phyloP scores from a whole-genome alignment of 1,140 invertebrate genomes.

The Wiebesia pumilae region DNA sequence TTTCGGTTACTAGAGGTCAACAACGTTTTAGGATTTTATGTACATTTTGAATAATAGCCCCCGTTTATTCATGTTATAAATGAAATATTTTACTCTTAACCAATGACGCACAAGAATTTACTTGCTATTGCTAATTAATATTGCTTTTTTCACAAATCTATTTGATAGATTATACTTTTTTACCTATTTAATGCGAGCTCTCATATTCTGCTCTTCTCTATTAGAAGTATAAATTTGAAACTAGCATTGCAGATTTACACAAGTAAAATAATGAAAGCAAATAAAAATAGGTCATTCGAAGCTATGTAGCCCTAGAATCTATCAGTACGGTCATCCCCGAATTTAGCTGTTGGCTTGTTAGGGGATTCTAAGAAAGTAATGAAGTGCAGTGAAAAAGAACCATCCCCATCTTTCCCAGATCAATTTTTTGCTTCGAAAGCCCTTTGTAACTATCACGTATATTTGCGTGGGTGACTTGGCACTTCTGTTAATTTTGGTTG shows the following conservation, averaged over 20 bases:
- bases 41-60: too few species aligned
- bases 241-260: neutral
- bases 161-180: too few species aligned
- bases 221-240: neutral
- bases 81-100: too few species aligned
- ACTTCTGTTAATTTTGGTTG: neutral
- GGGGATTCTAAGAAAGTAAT: neutral
- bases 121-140: too few species aligned
- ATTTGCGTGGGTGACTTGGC: neutral
- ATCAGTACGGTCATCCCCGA: neutral
- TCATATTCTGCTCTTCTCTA: too few species aligned
- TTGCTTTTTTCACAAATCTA: too few species aligned
- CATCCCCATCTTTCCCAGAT: neutral
- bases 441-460: constrained; percentile 3
- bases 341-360: constrained; percentile 5
- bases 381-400: neutral
- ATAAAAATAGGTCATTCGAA: neutral
- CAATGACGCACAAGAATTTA: too few species aligned
- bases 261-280: neutral
- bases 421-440: neutral
- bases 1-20: too few species aligned
- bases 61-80: too few species aligned
- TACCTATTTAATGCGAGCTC: too few species aligned
- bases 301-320: neutral
- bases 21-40: too few species aligned